Base-by-base conservation (phyloP, 2,797 vertebrate species). In the Falco naumanni region DNA sequence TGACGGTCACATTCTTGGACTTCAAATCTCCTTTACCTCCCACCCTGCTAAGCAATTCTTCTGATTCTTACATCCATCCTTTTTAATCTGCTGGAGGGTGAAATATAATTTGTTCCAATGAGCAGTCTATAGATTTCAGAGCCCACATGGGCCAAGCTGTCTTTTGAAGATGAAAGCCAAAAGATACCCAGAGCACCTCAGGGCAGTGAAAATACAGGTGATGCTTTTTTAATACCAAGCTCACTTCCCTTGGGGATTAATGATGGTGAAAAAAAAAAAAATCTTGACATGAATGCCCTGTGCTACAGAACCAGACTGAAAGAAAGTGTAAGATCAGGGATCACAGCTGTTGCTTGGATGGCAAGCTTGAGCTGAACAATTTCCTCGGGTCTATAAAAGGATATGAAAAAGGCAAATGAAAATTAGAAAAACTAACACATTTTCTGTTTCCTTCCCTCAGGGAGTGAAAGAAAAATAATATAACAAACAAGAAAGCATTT, bases 91-190 rank as follows among this genome's bases (percentile, higher is more conserved):
- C 85, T 76, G 63, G 63, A 93, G 70, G 80, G 60, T 93, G 79
- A 96, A 95, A 94, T 84, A 93, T 59, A 89, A 96, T 96, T 92
- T 96, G 89, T 95, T 97, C 94, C 96, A 96, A 96, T 60, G 89
- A 95, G 69, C 75, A 93, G 76, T 39, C 82, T 91, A 90, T 54
- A 96, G 96, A 93, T 94, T 95, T 94, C 92, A 86, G 87, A 92
- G 72, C 79, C 84, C 79, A 88, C 84, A 93, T 34, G 87, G 93
- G 82, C 87, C 95, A 95, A 95, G 90, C 81, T 75, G 86, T 80
- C 89, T 93, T 96, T 84, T 92, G 87, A 94, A 97, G 94, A 96
- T 85, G 94, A 97, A 97, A 96, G 69, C 87, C 93, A 93, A 84
- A 90, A 92, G 89, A 92, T 70, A 94, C 39, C 82, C 92, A 79